Percentiles rank a stretch among this genome's conserved stretches.
These are phyloP conservation scores for Phaetusa simplex DNA, from an alignment of 2,113 vertebrate species.

Conservation along the genomic window DNA sequence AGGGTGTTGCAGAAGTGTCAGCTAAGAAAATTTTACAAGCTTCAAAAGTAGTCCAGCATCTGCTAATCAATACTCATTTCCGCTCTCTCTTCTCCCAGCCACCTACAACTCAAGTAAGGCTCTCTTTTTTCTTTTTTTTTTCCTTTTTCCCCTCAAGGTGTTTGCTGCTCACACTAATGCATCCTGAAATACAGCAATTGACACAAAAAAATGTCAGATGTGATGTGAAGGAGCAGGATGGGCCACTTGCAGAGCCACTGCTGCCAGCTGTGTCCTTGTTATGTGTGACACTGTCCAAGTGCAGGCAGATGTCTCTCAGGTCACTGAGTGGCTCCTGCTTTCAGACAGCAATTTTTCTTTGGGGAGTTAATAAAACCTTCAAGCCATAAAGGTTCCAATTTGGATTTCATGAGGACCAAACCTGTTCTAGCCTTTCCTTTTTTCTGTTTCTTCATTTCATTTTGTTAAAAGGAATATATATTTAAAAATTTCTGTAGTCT, in stretches of 20 bases:
- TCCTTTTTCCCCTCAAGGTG: neutral
- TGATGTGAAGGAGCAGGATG: neutral
- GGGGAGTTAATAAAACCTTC: neutral
- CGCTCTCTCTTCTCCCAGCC: neutral
- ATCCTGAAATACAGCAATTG: neutral
- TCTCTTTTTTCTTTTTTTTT: neutral
- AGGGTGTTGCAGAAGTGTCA: neutral
- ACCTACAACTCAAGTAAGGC: neutral
- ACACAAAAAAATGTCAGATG: neutral
- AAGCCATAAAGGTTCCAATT: neutral
- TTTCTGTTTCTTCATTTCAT: neutral
- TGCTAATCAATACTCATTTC: neutral
- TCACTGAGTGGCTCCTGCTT: neutral
- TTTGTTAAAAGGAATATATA: neutral
- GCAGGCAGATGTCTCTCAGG: neutral
- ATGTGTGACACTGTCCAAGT: neutral
- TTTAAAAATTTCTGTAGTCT: neutral
- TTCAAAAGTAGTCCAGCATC: neutral
- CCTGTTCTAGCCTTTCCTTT: neutral
- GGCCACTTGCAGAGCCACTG: neutral
- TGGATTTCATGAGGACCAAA: neutral
- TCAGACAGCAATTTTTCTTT: neutral
- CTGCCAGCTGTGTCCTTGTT: neutral
- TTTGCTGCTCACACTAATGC: neutral
- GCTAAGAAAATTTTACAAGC: neutral